phyloP scores from a whole-genome alignment of 2,888 invertebrate species.

The Stenodera caucasica region DNA sequence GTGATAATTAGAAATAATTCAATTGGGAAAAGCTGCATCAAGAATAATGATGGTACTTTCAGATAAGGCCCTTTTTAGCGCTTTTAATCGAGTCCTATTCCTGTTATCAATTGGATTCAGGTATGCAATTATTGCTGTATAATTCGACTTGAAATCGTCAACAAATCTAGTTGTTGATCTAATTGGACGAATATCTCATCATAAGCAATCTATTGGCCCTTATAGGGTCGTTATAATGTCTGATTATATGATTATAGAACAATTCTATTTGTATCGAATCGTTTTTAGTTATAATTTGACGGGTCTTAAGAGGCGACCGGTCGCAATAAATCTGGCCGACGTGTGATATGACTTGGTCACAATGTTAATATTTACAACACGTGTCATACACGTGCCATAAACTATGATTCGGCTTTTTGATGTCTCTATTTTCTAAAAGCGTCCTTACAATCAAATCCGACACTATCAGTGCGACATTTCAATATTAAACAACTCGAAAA shows the following conservation, averaged over 20 bases:
- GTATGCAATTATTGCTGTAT: background rate
- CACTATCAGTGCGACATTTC: conserved; percentile 8
- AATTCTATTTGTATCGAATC: conserved; percentile 39
- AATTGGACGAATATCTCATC: conserved; percentile 7
- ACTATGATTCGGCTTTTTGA: conserved; percentile 27
- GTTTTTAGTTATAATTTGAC: conserved; percentile 45
- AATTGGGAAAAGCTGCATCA: too few species aligned
- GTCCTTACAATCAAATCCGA: conserved; percentile 5
- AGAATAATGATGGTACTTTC: too few species aligned
- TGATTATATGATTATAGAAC: conserved; percentile 8
- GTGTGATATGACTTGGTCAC: conserved; percentile 37
- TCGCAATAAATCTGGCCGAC: conserved; percentile 28
- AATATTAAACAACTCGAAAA: conserved; percentile 11
- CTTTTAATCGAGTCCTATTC: background rate
- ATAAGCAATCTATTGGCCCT: conserved; percentile 2
- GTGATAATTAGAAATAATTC: too few species aligned
- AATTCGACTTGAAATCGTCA: background rate
- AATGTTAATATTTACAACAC: conserved; percentile 50
- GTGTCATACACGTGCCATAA: conserved; percentile 41
- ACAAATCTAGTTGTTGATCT: background rate
- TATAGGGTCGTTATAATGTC: background rate
- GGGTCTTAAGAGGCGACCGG: conserved; percentile 38
- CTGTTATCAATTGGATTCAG: background rate
- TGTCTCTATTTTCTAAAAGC: conserved; percentile 22
- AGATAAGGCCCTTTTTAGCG: too few species aligned